Evolutionary conservation across 1,140 invertebrate species (phyloP).

Genomic region (Polypedilum vanderplanki): DNA sequence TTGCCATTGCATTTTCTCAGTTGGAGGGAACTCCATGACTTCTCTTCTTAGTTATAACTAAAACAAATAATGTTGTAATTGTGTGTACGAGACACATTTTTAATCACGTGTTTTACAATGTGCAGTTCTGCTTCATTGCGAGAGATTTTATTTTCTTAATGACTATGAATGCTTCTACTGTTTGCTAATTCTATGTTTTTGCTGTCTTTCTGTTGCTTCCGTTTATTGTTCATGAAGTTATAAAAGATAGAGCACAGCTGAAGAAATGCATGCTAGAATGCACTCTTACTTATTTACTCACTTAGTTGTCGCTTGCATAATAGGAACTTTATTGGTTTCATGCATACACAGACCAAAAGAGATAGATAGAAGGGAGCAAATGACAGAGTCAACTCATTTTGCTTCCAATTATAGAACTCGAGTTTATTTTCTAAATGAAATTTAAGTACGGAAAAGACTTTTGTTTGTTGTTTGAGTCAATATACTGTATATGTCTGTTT

Average conservation of each 20-base stretch:
- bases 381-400: neutral
- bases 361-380: too few species aligned
- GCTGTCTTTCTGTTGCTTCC: neutral
- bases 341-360: neutral
- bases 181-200: neutral
- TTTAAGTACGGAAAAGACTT: neutral
- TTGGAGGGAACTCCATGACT: neutral
- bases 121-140: neutral
- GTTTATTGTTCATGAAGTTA: neutral
- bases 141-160: neutral
- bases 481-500: neutral
- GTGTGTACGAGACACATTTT: neutral
- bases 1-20: neutral
- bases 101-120: conserved; percentile 18
- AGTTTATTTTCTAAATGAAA: neutral
- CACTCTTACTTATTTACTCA: neutral
- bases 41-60: neutral
- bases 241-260: neutral
- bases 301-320: neutral
- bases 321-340: neutral
- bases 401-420: neutral
- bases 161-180: too few species aligned
- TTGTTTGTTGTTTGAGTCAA: neutral
- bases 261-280: conserved; percentile 3
- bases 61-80: too few species aligned